These are phyloP conservation scores for Aepyceros melampus DNA, from an alignment of 2,113 vertebrate species.

Conservation along the genomic window DNA sequence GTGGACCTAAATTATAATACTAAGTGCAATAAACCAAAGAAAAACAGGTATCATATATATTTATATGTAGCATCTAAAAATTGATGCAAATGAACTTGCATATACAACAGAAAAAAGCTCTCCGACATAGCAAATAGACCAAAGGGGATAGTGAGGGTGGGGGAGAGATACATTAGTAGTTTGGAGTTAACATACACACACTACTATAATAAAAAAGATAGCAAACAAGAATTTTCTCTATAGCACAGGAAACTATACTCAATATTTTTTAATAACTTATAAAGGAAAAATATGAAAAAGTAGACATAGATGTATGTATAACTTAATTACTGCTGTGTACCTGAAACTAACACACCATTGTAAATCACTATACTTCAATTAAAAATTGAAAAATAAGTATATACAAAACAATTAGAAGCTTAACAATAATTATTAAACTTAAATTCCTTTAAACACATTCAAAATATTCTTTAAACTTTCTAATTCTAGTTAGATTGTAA, in stretches of 20 bases:
- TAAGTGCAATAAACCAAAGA: not conserved
- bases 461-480: not conserved
- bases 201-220: not conserved
- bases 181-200: not conserved
- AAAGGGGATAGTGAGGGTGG: not conserved
- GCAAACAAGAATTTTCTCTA: not conserved
- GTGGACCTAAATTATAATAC: not conserved
- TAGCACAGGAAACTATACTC: not conserved
- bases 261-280: not conserved
- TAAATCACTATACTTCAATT: not conserved
- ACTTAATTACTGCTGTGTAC: not conserved
- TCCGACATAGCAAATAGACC: not conserved
- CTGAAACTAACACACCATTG: not conserved
- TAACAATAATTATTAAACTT: not conserved
- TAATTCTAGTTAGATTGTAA: not conserved
- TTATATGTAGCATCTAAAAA: not conserved
- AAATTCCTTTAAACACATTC: too few relatives aligned
- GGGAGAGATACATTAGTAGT: not conserved
- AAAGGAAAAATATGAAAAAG: not conserved
- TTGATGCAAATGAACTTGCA: not conserved
- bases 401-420: not conserved
- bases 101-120: not conserved
- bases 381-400: not conserved
- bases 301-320: not conserved
- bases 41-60: not conserved